Conservation (phyloP, 2,113 vertebrate genomes). For the Athene noctua region DNA sequence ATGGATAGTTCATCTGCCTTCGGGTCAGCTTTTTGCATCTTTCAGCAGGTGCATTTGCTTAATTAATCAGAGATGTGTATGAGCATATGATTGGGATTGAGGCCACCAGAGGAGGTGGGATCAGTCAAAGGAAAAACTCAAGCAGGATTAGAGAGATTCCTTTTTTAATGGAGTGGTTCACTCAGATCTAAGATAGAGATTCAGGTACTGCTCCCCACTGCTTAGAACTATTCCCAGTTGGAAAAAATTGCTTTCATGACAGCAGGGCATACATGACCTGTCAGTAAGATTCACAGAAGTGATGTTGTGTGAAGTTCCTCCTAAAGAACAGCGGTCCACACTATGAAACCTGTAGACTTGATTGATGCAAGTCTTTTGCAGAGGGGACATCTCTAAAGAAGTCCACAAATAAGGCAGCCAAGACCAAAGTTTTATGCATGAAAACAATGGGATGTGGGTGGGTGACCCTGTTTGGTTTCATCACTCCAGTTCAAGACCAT, state of each 20-base stretch:
- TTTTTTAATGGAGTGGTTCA: neutral
- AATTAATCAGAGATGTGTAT: neutral
- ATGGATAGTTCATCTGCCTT: neutral
- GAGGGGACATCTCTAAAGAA: neutral
- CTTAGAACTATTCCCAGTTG: neutral
- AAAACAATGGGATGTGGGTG: neutral
- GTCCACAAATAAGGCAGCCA: neutral
- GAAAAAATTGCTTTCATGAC: neutral
- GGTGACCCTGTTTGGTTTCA: neutral
- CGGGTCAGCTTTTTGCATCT: neutral
- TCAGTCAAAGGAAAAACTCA: neutral
- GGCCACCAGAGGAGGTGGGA: neutral
- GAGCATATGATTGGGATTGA: neutral
- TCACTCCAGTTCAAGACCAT: neutral
- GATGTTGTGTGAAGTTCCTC: neutral
- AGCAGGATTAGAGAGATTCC: neutral
- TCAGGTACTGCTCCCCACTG: neutral
- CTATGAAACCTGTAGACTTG: neutral
- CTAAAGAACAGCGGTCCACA: neutral
- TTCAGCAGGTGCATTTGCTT: neutral
- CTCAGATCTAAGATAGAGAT: neutral
- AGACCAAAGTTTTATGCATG: neutral
- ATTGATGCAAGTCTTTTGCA: neutral
- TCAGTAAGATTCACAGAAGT: neutral
- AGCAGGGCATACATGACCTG: neutral